Base-by-base conservation (phyloP, 1,140 invertebrate genomes). In the Oncopeltus fasciatus region DNA sequence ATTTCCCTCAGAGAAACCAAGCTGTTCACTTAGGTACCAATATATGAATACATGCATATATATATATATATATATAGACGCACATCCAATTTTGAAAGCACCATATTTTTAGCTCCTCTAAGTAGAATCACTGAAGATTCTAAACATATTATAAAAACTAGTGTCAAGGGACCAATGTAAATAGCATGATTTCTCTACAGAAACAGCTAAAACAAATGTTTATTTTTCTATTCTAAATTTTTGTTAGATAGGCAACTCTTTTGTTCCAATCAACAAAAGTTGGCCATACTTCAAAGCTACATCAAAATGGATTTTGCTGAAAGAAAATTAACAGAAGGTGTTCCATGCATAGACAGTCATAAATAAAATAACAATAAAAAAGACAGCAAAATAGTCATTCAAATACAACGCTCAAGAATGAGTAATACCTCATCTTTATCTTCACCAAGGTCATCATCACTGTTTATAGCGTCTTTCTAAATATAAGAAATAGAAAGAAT, bases 401-500 rank as follows among this genome's bases (percentile, higher is more conserved):
- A 38, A 64, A 64, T 31, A 59, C 31, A 49, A 58, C 57, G 14
- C 66, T 51, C 11, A 29, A 2, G 9, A 14, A 46, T 9, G 31
- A n/a, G 14, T 28, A 31, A 53, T 47, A 33, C 29, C 53, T 57
- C 51, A 21, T 57, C 31, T 5, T 44, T 58, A 24, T 47, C 57
- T 14, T 38, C 57, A 18, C 60, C 43, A 12, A 31, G 14, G 31
- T 43, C 46, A 31, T 44, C 56, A 18, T 63, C 53, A 57, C 38
- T n/a, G 56, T 58, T 14, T 43, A 57, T 29, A 57, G 27, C 31
- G 27, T 29, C 56, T 31, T 28, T 57, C 56, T 28, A 57, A 21
- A 56, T 21, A 59, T 26, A 49, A 44, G 47, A 64, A 59, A 24
- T 18, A 60, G 57, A 27, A 63, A 29, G 24, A 59, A 63, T 51